These are phyloP conservation scores for Hedya salicella DNA, from an alignment of 2,888 invertebrate species.

Conservation along the genomic window DNA sequence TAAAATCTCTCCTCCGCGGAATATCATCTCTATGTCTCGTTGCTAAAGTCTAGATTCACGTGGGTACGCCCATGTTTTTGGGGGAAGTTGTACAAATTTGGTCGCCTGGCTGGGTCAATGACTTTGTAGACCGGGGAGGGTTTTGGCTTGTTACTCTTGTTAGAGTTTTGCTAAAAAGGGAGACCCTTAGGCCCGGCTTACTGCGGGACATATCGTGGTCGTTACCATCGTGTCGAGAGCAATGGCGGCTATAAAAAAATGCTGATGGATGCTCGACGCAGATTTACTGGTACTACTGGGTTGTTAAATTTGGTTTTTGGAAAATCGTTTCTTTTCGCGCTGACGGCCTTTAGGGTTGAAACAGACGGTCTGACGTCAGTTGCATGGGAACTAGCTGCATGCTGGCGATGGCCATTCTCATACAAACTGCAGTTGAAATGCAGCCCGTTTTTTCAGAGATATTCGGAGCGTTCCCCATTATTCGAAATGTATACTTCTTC, in stretches of 20 bases:
- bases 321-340: too few species aligned
- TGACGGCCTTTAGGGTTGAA: too few species aligned
- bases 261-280: neutral
- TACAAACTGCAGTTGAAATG: too few species aligned
- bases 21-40: conserved; percentile 11
- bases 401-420: too few species aligned
- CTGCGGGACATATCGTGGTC: conserved; percentile 12
- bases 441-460: too few species aligned
- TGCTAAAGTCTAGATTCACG: neutral
- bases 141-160: conserved; percentile 27
- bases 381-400: too few species aligned
- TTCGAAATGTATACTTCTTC: too few species aligned
- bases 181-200: neutral
- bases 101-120: conserved; percentile 35
- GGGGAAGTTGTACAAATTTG: conserved; percentile 33
- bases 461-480: too few species aligned
- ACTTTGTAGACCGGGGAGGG: conserved; percentile 22
- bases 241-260: neutral
- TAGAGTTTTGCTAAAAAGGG: conserved; percentile 15
- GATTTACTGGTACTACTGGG: too few species aligned
- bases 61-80: neutral
- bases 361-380: too few species aligned
- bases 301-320: too few species aligned
- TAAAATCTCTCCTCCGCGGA: neutral
- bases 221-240: neutral